phyloP scores from a whole-genome alignment of 2,888 invertebrate species.

The Cryptocheilus praepositus region DNA sequence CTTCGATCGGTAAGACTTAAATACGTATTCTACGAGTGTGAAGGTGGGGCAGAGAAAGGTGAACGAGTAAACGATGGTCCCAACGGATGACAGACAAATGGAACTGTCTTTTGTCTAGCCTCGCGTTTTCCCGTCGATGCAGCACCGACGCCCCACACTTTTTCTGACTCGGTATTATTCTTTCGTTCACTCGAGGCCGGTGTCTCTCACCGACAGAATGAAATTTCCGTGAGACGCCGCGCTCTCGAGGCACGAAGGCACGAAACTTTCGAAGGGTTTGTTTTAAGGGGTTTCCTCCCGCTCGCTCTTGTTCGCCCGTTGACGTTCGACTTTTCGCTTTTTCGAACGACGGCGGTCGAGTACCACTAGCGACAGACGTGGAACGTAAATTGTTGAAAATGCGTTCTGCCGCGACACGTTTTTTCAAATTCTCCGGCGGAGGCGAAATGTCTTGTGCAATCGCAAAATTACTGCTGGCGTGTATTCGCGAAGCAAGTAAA shows the following conservation, averaged over 20 bases:
- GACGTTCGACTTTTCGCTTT: conserved; percentile 4
- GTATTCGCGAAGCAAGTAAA: too few species aligned
- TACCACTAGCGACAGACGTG: conserved; percentile 2
- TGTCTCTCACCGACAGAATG: conserved; percentile 41
- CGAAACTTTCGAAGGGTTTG: conserved; percentile 50
- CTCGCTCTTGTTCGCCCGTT: not conserved
- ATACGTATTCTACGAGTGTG: too few species aligned
- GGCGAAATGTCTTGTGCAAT: too few species aligned
- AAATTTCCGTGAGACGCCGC: conserved; percentile 48
- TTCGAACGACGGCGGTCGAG: conserved; percentile 5
- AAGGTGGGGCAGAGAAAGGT: not conserved
- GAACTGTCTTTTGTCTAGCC: conserved; percentile 24
- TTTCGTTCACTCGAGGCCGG: conserved; percentile 27
- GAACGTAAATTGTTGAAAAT: conserved; percentile 14
- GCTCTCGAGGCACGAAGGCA: conserved; percentile 35
- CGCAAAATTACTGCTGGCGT: too few species aligned
- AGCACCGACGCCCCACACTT: conserved; percentile 16
- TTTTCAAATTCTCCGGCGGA: conserved; percentile 11
- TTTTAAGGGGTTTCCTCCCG: conserved; percentile 33
- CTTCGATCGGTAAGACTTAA: too few species aligned
- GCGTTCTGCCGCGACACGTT: conserved; percentile 20
- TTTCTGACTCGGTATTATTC: conserved; percentile 35
- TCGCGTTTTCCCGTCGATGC: conserved; percentile 4
- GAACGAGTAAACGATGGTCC: conserved; percentile 27
- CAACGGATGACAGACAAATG: conserved; percentile 25